Conservation (phyloP, 2,888 invertebrate species). For the Hydriomena furcata region DNA sequence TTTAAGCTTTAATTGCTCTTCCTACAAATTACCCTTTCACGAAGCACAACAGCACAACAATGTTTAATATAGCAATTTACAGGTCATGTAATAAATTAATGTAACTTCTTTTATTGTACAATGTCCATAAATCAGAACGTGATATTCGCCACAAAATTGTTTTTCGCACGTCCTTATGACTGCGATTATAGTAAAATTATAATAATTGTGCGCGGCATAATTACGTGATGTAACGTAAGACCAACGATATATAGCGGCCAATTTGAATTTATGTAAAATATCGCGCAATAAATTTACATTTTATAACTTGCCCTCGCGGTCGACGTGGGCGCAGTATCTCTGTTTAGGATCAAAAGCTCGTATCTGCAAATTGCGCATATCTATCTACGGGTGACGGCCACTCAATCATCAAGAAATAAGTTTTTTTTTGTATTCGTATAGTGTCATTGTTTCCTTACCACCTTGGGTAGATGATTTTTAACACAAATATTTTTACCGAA, state of each 20-base stretch:
- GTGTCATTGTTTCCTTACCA: not conserved
- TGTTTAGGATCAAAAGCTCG: constrained; percentile 68
- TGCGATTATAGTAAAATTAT: constrained; percentile 81
- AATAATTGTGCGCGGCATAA: constrained; percentile 78
- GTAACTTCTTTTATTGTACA: constrained; percentile 46
- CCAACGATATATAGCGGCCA: constrained; percentile 71
- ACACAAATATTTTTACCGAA: not conserved
- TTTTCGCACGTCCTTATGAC: constrained; percentile 80
- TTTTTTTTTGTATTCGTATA: constrained; percentile 10
- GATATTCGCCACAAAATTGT: constrained; percentile 71
- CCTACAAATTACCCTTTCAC: constrained; percentile 68
- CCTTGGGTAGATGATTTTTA: not conserved
- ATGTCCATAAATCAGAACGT: constrained; percentile 69
- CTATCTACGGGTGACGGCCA: constrained; percentile 45
- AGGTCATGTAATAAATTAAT: constrained; percentile 52
- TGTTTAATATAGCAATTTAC: constrained; percentile 46
- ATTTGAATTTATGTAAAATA: constrained; percentile 82
- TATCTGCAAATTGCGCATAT: constrained; percentile 64
- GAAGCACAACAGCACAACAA: constrained; percentile 42
- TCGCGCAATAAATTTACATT: constrained; percentile 81
- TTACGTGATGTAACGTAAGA: constrained; percentile 77
- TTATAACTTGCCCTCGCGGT: constrained; percentile 70
- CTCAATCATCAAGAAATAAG: constrained; percentile 25
- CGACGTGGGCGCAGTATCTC: constrained; percentile 70
- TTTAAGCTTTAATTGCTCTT: constrained; percentile 72